Evolutionary conservation across 2,113 vertebrate genomes (phyloP).

Genomic region (Redunca redunca): DNA sequence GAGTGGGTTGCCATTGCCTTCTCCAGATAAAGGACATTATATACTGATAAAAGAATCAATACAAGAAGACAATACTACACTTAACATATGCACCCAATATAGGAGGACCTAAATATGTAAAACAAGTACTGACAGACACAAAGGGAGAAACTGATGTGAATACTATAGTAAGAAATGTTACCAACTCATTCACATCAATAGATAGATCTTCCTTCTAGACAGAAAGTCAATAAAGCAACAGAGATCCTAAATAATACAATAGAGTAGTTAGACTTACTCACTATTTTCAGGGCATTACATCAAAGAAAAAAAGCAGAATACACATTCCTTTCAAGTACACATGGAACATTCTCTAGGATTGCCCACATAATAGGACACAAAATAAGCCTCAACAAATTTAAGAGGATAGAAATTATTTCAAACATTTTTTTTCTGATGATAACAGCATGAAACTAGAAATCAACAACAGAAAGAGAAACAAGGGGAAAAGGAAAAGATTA

Average conservation of each 20-base stretch:
- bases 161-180: neutral
- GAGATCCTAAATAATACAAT: neutral
- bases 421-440: neutral
- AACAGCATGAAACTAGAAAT: neutral
- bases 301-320: neutral
- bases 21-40: neutral
- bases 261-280: neutral
- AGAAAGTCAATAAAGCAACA: neutral
- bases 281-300: neutral
- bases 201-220: neutral
- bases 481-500: neutral
- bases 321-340: neutral
- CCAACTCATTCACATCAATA: neutral
- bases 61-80: neutral
- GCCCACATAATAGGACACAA: neutral
- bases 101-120: neutral
- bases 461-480: neutral
- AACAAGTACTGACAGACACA: neutral
- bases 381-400: neutral
- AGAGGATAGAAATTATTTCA: neutral
- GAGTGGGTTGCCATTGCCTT: neutral
- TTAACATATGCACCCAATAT: neutral
- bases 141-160: neutral
- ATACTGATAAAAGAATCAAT: neutral
- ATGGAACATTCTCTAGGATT: neutral